Evolutionary conservation across 1,140 invertebrate species (phyloP).

Genomic region (Oncopeltus fasciatus): DNA sequence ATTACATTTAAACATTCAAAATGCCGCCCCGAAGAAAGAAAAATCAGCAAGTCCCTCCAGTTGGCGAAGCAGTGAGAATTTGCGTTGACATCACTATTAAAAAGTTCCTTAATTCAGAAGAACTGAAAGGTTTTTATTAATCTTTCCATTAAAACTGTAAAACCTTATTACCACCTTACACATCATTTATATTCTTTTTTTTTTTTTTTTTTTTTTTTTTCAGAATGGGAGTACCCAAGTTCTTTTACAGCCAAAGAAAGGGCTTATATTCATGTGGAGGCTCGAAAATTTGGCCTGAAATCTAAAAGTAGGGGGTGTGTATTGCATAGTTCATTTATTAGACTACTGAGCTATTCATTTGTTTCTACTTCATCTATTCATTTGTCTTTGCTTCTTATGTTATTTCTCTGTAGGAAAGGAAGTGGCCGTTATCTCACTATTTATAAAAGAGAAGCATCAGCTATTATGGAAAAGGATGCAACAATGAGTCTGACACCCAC

Average conservation of each 20-base stretch:
- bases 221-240: constrained; percentile 46
- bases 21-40: neutral
- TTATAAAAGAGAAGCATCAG: constrained; percentile 54
- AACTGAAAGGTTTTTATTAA: constrained; percentile 8
- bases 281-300: constrained; percentile 46
- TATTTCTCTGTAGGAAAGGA: constrained; percentile 38
- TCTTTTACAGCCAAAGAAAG: constrained; percentile 58
- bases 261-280: constrained; percentile 59
- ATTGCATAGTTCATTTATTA: constrained; percentile 23
- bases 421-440: constrained; percentile 54
- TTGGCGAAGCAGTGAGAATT: constrained; percentile 11
- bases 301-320: constrained; percentile 62
- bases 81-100: constrained; percentile 11
- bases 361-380: too few relatives aligned
- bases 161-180: too few relatives aligned
- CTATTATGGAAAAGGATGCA: constrained; percentile 54
- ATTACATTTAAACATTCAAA: neutral
- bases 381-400: neutral
- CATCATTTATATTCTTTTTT: neutral
- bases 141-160: neutral
- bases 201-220: neutral
- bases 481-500: constrained; percentile 45
- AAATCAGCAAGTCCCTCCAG: neutral
- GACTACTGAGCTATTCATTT: neutral
- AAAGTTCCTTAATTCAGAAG: constrained; percentile 16